Evolutionary conservation across 2,888 invertebrate genomes (phyloP).

Genomic region (Minunthozetes semirufus): DNA sequence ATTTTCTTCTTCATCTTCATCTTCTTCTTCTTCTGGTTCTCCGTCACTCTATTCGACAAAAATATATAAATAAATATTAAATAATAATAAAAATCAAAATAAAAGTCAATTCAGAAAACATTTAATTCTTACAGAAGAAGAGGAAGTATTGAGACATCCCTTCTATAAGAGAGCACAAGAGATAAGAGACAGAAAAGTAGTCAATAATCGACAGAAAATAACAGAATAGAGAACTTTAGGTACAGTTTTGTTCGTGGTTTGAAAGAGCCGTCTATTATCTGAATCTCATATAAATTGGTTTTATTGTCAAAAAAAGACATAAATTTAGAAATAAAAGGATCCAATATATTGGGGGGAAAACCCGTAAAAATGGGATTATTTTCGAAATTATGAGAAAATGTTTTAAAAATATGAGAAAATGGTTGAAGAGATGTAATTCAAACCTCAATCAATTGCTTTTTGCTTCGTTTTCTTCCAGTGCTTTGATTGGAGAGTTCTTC

Average conservation of each 20-base stretch:
- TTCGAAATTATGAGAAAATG: too few relatives aligned
- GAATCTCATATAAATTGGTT: too few relatives aligned
- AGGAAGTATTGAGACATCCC: conserved; percentile 17
- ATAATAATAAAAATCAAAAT: neutral
- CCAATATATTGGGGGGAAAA: too few relatives aligned
- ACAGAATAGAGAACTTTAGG: neutral
- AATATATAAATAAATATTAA: neutral
- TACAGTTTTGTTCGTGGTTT: too few relatives aligned
- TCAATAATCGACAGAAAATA: neutral
- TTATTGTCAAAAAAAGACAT: too few relatives aligned
- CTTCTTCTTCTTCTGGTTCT: conserved; percentile 38
- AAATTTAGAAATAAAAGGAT: too few relatives aligned
- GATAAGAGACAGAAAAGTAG: neutral
- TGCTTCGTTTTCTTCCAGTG: neutral
- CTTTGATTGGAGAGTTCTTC: neutral
- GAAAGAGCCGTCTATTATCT: too few relatives aligned
- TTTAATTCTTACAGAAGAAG: conserved; percentile 11
- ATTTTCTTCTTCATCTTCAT: conserved; percentile 38
- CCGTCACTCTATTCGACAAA: conserved; percentile 32
- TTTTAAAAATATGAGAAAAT: neutral
- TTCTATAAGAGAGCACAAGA: neutral
- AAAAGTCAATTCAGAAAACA: neutral
- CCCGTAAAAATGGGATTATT: too few relatives aligned
- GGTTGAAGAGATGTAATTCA: neutral
- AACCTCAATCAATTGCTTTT: neutral